Percentiles rank a stretch among this genome's conserved stretches.
Evolutionary conservation across 2,797 vertebrate species (phyloP).

Genomic region (Megalops cyprinoides): DNA sequence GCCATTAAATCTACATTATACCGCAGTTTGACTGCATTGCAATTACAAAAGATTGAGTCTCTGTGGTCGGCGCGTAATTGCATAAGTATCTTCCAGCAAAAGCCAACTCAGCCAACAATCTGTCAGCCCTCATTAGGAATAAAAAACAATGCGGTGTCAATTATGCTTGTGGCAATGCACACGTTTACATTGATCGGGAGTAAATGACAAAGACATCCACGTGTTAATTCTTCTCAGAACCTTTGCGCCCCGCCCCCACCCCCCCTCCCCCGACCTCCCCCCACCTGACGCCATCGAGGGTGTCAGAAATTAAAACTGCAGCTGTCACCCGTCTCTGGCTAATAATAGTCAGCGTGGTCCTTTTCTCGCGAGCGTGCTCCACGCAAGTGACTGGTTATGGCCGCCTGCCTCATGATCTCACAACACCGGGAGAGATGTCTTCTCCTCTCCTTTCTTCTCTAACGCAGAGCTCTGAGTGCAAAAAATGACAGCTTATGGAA

Average conservation of each 20-base stretch:
- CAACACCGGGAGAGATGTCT: no score
- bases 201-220: slow-evolving; percentile 8
- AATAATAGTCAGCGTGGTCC: background rate
- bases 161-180: background rate
- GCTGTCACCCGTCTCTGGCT: background rate
- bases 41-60: background rate
- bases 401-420: background rate
- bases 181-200: background rate
- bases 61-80: background rate
- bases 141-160: background rate
- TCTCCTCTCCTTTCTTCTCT: background rate
- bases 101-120: slow-evolving; percentile 16
- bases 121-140: slow-evolving; percentile 13
- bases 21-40: background rate
- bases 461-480: background rate
- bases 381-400: background rate
- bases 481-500: background rate
- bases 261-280: slow-evolving; percentile 1
- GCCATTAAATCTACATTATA: background rate
- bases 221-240: background rate
- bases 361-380: no score
- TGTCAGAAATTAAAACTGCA: background rate
- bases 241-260: background rate
- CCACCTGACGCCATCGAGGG: background rate
- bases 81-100: background rate